These are phyloP conservation scores for Scomberomorus guttatus DNA, from an alignment of 2,797 vertebrate genomes.

Conservation along the genomic window DNA sequence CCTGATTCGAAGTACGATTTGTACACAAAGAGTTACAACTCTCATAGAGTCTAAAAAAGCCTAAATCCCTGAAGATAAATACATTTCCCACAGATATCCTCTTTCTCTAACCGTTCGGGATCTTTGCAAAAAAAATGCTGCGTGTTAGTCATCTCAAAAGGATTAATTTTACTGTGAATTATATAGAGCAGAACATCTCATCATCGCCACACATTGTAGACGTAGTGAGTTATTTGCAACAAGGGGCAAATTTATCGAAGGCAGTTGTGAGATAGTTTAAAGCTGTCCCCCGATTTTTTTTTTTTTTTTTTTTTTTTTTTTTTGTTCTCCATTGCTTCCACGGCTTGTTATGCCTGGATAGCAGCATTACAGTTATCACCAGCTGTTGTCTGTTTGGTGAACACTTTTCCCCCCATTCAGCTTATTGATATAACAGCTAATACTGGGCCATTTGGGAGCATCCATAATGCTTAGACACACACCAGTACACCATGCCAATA, in stretches of 20 bases:
- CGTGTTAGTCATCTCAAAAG: constrained; percentile 72
- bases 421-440: constrained; percentile 70
- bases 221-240: constrained; percentile 53
- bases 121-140: constrained; percentile 46
- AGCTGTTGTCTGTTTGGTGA: constrained; percentile 73
- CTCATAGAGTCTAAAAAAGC: constrained; percentile 11
- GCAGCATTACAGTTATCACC: constrained; percentile 61
- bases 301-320: background rate
- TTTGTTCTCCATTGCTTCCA: constrained; percentile 13
- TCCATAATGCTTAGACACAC: constrained; percentile 71
- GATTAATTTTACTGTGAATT: constrained; percentile 73
- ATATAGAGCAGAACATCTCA: constrained; percentile 61
- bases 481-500: constrained; percentile 63
- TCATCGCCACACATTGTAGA: constrained; percentile 42
- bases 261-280: constrained; percentile 50
- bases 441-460: constrained; percentile 69
- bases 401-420: constrained; percentile 58
- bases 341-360: constrained; percentile 57
- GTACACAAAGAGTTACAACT: constrained; percentile 6
- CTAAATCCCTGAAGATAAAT: constrained; percentile 53
- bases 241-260: constrained; percentile 34
- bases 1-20: constrained; percentile 25
- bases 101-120: constrained; percentile 36
- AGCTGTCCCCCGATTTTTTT: constrained; percentile 21
- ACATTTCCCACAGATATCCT: constrained; percentile 22